phyloP scores from a whole-genome alignment of 2,797 vertebrate genomes.

The Urophycis tenuis region DNA sequence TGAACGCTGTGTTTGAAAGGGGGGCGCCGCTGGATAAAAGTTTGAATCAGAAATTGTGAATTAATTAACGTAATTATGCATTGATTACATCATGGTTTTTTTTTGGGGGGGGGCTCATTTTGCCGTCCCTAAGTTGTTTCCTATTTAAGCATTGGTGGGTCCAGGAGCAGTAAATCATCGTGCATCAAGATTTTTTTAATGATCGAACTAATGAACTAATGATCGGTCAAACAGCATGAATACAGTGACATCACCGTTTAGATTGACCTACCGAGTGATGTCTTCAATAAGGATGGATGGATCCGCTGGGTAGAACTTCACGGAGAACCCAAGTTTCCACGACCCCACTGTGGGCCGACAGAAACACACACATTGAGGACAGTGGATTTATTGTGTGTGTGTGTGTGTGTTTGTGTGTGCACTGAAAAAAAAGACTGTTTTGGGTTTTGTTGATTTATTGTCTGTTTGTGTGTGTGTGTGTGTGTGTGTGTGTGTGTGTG shows the following conservation, averaged over 20 bases:
- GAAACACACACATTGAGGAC: constrained; percentile 14
- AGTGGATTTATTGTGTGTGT: background rate
- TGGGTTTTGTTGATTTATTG: too few relatives aligned
- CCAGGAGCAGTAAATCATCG: background rate
- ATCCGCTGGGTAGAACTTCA: constrained; percentile 97
- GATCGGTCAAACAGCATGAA: background rate
- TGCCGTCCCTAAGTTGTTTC: background rate
- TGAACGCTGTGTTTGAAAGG: background rate
- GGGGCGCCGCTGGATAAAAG: background rate
- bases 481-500: background rate
- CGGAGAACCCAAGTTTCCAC: constrained; percentile 92
- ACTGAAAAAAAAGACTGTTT: too few relatives aligned
- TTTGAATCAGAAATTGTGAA: background rate
- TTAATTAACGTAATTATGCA: background rate
- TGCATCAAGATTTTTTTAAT: background rate
- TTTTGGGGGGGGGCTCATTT: background rate
- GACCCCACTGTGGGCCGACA: constrained; percentile 73
- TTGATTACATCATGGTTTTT: too few relatives aligned
- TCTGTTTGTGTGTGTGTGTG: background rate
- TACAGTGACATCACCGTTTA: background rate
- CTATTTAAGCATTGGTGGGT: background rate
- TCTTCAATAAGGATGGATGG: constrained; percentile 95
- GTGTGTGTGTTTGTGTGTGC: background rate
- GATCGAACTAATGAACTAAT: background rate
- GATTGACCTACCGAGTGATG: constrained; percentile 84